These are phyloP conservation scores for Dicyrtoma fusca DNA, from an alignment of 2,888 invertebrate species.

Conservation along the genomic window DNA sequence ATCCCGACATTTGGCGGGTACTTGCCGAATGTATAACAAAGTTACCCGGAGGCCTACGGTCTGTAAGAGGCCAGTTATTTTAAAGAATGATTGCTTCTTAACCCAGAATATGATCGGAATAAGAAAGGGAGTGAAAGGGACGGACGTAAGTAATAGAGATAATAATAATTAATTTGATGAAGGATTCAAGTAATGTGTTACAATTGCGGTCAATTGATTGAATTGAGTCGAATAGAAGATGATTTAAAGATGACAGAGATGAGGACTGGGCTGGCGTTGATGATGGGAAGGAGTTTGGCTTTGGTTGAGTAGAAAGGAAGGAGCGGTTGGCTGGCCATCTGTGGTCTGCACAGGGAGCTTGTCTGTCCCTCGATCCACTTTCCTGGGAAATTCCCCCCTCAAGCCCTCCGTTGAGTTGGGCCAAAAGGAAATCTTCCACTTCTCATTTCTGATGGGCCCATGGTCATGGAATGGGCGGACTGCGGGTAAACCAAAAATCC, in stretches of 20 bases:
- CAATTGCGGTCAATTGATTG: neutral
- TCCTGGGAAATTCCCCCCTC: constrained; percentile 3
- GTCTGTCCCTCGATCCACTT: neutral
- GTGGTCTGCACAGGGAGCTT: neutral
- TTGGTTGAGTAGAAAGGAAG: neutral
- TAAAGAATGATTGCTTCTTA: too few relatives aligned
- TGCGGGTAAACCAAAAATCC: neutral
- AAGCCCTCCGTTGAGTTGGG: too few relatives aligned
- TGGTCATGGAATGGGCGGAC: too few relatives aligned
- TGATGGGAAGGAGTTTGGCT: too few relatives aligned
- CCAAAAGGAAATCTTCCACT: too few relatives aligned
- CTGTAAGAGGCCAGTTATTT: too few relatives aligned
- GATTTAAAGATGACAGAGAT: neutral
- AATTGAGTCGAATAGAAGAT: neutral
- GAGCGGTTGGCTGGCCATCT: constrained; percentile 19
- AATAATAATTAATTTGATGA: neutral
- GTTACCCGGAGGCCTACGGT: too few relatives aligned
- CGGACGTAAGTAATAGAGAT: neutral
- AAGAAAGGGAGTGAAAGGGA: too few relatives aligned
- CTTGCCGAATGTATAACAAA: too few relatives aligned
- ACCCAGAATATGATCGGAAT: too few relatives aligned
- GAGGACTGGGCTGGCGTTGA: neutral
- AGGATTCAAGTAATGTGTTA: neutral
- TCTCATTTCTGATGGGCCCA: too few relatives aligned
- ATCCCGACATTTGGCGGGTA: too few relatives aligned